Percentiles rank a stretch among this genome's conserved stretches.
Evolutionary conservation across 2,888 invertebrate species (phyloP).

Genomic region (Andrena flavipes): DNA sequence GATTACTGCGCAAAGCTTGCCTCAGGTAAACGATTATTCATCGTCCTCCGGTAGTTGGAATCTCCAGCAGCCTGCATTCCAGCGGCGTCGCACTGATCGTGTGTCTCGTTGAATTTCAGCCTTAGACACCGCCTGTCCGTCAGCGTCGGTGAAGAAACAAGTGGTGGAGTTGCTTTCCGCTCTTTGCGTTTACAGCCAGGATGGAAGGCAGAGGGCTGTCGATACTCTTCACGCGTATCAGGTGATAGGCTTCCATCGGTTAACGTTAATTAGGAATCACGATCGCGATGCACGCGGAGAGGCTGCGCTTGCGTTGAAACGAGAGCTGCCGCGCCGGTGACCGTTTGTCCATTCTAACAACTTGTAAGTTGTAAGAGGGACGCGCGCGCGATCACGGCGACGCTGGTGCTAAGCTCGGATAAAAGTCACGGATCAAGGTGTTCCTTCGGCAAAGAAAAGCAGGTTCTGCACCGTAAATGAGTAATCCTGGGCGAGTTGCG

Average conservation of each 20-base stretch:
- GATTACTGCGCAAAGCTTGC: conserved; percentile 96
- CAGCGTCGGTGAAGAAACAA: conserved; percentile 97
- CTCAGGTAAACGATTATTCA: conserved; percentile 86
- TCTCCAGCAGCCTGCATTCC: not conserved
- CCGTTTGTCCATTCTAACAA: not conserved
- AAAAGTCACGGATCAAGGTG: conserved; percentile 71
- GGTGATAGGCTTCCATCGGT: conserved; percentile 86
- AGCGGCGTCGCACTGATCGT: conserved; percentile 84
- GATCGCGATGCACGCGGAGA: conserved; percentile 2
- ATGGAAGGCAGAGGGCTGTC: conserved; percentile 94
- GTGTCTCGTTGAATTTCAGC: conserved; percentile 89
- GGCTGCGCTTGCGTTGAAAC: conserved; percentile 28
- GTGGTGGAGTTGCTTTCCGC: conserved; percentile 98
- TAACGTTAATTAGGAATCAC: no score
- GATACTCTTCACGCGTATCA: conserved; percentile 97
- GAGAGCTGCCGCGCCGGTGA: conserved; percentile 20
- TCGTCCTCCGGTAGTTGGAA: conserved; percentile 13
- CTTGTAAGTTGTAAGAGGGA: conserved; percentile 11
- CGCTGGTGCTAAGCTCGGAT: conserved; percentile 34
- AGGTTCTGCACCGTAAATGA: conserved; percentile 27
- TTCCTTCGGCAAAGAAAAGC: conserved; percentile 52
- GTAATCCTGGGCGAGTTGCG: not conserved
- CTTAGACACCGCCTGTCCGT: conserved; percentile 94
- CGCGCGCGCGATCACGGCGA: conserved; percentile 2
- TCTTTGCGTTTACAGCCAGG: conserved; percentile 96